These are phyloP conservation scores for Eupithecia abbreviata DNA, from an alignment of 2,888 invertebrate species.

Conservation along the genomic window DNA sequence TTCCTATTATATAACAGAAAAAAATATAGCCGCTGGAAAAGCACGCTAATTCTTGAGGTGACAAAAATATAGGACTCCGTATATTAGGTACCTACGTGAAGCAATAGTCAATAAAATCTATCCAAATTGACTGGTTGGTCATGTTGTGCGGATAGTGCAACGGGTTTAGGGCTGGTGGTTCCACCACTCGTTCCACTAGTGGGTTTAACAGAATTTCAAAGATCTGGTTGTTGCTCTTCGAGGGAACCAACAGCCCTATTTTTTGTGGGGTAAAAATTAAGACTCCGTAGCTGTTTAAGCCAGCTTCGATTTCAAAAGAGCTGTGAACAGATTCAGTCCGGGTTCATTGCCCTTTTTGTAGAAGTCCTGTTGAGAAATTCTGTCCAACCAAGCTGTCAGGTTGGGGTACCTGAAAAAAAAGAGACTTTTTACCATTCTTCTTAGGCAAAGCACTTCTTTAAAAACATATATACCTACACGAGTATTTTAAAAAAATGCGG, in stretches of 20 bases:
- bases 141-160: not conserved
- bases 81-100: not conserved
- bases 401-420: conserved; percentile 61
- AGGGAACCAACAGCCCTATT: not conserved
- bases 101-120: conserved; percentile 1
- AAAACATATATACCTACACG: no score
- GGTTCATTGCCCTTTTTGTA: conserved; percentile 58
- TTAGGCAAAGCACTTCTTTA: not conserved
- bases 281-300: conserved; percentile 30
- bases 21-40: not conserved
- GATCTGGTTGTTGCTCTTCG: not conserved
- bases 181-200: not conserved
- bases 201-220: not conserved
- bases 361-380: conserved; percentile 58
- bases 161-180: not conserved
- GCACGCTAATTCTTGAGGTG: not conserved
- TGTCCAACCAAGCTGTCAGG: conserved; percentile 56
- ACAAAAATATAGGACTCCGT: not conserved
- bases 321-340: conserved; percentile 41
- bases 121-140: not conserved
- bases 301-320: conserved; percentile 45
- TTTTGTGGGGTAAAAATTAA: not conserved
- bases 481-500: no score
- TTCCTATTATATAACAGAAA: not conserved
- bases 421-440: not conserved